Evolutionary conservation across 2,888 invertebrate species (phyloP).

Genomic region (Rhagium mordax): DNA sequence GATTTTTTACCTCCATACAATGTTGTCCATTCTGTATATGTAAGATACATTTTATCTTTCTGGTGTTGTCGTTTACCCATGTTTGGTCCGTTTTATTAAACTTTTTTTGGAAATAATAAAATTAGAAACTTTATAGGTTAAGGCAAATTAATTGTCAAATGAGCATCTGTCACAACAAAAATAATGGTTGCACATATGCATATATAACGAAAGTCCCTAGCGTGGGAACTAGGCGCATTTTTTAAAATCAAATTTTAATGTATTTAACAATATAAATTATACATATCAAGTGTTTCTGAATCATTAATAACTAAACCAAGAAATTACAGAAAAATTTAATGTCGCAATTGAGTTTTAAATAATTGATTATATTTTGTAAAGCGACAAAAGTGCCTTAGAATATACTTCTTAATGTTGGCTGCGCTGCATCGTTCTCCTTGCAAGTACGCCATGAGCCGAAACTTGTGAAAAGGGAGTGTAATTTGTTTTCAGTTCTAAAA

Average conservation of each 20-base stretch:
- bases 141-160: neutral
- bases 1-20: conserved; percentile 89
- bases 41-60: conserved; percentile 94
- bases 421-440: conserved; percentile 42
- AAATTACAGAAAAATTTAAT: neutral
- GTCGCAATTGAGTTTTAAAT: neutral
- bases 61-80: conserved; percentile 97
- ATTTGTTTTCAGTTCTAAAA: conserved; percentile 64
- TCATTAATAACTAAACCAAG: neutral
- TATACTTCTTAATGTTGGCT: conserved; percentile 37
- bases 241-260: no score
- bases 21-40: conserved; percentile 91
- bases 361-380: neutral
- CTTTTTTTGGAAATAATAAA: neutral
- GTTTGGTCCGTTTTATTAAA: conserved; percentile 63
- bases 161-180: neutral
- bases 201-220: neutral
- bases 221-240: neutral
- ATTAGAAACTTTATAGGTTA: conserved; percentile 7
- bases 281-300: neutral
- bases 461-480: conserved; percentile 67
- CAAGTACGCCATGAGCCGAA: conserved; percentile 68
- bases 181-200: neutral
- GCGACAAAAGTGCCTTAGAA: neutral
- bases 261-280: neutral